A percentile compares a stretch with the other conserved stretches of the same genome.
These are phyloP conservation scores for Hypomecis atomaria DNA, from an alignment of 2,888 invertebrate species.

Conservation along the genomic window DNA sequence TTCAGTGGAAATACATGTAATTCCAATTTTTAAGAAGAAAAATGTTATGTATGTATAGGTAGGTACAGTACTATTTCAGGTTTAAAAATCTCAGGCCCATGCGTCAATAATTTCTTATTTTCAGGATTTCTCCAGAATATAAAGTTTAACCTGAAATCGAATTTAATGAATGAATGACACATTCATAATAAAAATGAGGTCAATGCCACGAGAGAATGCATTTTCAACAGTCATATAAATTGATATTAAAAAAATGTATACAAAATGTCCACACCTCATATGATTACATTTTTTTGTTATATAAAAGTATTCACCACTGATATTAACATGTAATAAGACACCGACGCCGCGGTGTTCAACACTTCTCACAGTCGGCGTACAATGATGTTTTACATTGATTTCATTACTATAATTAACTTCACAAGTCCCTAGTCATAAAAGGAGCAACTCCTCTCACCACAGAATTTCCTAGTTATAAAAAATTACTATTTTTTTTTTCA, in stretches of 20 bases:
- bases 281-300: slow-evolving; percentile 77
- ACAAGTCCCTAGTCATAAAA: slow-evolving; percentile 72
- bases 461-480: slow-evolving; percentile 82
- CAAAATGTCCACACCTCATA: slow-evolving; percentile 80
- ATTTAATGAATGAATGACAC: slow-evolving; percentile 20
- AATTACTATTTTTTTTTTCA: slow-evolving; percentile 78
- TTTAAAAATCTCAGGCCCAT: too few relatives aligned
- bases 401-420: slow-evolving; percentile 61
- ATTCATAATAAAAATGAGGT: slow-evolving; percentile 51
- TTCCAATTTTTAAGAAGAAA: too few relatives aligned
- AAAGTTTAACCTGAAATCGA: neutral
- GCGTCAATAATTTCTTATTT: neutral
- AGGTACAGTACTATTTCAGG: too few relatives aligned
- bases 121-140: neutral
- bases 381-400: slow-evolving; percentile 61
- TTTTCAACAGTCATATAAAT: slow-evolving; percentile 67
- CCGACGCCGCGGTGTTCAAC: slow-evolving; percentile 62
- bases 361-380: slow-evolving; percentile 70
- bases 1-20: too few relatives aligned
- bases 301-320: slow-evolving; percentile 76
- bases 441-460: slow-evolving; percentile 83
- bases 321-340: slow-evolving; percentile 63
- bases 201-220: slow-evolving; percentile 82
- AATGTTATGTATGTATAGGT: too few relatives aligned
- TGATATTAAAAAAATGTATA: slow-evolving; percentile 78